phyloP scores from a whole-genome alignment of 64 coral and sea anemone genomes.

The Porites lutea region DNA sequence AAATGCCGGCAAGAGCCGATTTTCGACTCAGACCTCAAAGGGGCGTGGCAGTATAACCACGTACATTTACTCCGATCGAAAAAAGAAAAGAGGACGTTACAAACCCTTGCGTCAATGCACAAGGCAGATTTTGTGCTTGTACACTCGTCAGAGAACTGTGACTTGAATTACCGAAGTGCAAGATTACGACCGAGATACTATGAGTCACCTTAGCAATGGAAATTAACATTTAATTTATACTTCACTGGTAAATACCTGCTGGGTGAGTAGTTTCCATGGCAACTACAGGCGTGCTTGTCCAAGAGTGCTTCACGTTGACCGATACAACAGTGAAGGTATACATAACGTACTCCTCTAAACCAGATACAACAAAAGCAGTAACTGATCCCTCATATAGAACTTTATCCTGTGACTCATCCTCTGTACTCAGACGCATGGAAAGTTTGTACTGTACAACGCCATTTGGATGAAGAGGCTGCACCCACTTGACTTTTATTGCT shows the following conservation, averaged over 20 bases:
- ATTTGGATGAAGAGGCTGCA: constrained; percentile 12
- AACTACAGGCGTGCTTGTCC: constrained; percentile 4
- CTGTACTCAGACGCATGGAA: background rate
- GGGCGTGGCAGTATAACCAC: no score
- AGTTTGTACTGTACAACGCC: constrained; percentile 11
- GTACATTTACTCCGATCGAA: no score
- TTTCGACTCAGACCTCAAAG: no score
- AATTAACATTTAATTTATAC: background rate
- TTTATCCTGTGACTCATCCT: background rate
- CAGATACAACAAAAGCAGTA: constrained; percentile 2
- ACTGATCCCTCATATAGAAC: background rate
- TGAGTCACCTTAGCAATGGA: no score
- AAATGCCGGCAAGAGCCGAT: no score
- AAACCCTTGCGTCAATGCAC: no score
- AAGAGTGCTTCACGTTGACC: constrained; percentile 3
- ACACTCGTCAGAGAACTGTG: no score
- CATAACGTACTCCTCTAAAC: constrained; percentile 19
- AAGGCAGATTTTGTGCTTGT: no score
- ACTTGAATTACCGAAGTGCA: no score
- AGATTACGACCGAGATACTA: no score
- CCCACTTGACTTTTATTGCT: constrained; percentile 20
- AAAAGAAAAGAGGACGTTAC: no score
- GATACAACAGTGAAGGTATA: constrained; percentile 44
- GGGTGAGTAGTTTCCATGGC: constrained; percentile 48
- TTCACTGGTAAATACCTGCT: background rate